Evolutionary conservation across 2,113 vertebrate species (phyloP).

Genomic region (Ancistrus triradiatus): DNA sequence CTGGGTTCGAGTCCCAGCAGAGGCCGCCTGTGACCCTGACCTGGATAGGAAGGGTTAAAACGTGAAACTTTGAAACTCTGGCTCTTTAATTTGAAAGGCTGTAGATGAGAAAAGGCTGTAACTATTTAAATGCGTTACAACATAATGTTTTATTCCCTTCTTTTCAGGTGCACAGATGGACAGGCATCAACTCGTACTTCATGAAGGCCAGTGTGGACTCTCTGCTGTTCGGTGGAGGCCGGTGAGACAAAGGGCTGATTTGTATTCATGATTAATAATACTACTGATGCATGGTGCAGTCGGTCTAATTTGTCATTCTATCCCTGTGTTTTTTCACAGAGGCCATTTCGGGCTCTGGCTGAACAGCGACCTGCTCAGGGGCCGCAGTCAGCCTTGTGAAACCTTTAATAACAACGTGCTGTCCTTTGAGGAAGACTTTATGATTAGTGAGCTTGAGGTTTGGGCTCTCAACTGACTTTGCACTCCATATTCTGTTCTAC

Average conservation of each 20-base stretch:
- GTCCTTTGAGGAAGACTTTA: constrained; percentile 34
- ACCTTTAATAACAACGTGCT: constrained; percentile 38
- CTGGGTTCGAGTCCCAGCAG: neutral
- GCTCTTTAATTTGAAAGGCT: no score
- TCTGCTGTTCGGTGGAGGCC: constrained; percentile 40
- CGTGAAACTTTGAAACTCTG: no score
- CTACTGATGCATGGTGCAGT: neutral
- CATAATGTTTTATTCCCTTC: no score
- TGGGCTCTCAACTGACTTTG: constrained; percentile 35
- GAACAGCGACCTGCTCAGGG: constrained; percentile 22
- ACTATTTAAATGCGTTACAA: neutral
- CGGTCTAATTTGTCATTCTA: neutral
- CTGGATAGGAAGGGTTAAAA: no score
- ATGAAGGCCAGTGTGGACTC: constrained; percentile 37
- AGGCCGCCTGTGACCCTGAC: no score
- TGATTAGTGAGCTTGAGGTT: constrained; percentile 30
- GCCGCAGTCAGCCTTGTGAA: constrained; percentile 36
- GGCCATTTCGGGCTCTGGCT: constrained; percentile 38
- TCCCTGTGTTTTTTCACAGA: constrained; percentile 23
- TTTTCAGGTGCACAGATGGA: constrained; percentile 40
- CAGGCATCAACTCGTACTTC: constrained; percentile 31
- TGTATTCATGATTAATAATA: no score
- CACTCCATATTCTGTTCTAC: neutral
- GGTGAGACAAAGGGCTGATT: constrained; percentile 18
- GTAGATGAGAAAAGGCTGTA: no score